Conservation (phyloP, 1,140 invertebrate genomes). For the Hirudo medicinalis region DNA sequence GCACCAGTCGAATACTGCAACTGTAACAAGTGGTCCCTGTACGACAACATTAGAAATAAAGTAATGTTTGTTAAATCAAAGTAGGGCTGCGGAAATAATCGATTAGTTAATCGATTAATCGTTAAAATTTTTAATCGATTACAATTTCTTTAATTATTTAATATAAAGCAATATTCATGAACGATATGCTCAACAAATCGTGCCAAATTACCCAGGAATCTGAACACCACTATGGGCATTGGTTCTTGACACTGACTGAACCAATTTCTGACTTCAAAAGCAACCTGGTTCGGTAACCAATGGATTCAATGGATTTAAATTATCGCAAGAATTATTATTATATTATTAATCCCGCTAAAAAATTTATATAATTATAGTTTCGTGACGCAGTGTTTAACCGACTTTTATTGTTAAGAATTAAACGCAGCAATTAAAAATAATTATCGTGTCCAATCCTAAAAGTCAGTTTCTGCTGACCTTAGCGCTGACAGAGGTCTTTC, state of each 20-base stretch:
- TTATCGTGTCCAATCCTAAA: neutral
- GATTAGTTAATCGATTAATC: no score
- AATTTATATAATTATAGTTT: no score
- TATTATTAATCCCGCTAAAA: no score
- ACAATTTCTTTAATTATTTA: no score
- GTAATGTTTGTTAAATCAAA: neutral
- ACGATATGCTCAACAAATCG: no score
- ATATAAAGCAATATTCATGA: neutral
- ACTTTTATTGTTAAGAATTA: no score
- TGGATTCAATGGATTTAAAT: neutral
- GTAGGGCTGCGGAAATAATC: no score
- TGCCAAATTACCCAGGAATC: conserved; percentile 14
- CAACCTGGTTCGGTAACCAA: neutral
- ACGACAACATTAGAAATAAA: neutral
- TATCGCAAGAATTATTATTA: neutral
- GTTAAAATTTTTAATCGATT: no score
- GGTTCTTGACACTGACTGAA: neutral
- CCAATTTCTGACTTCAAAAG: conserved; percentile 1
- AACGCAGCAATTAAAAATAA: no score
- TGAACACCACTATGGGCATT: conserved; percentile 17
- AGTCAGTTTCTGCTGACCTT: conserved; percentile 24
- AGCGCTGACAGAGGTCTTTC: conserved; percentile 35
- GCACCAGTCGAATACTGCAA: conserved; percentile 71
- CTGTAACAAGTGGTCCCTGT: conserved; percentile 70
- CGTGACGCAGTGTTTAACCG: no score